These are phyloP conservation scores for Saccostrea cuccullata DNA, from an alignment of 1,140 invertebrate species.

Conservation along the genomic window DNA sequence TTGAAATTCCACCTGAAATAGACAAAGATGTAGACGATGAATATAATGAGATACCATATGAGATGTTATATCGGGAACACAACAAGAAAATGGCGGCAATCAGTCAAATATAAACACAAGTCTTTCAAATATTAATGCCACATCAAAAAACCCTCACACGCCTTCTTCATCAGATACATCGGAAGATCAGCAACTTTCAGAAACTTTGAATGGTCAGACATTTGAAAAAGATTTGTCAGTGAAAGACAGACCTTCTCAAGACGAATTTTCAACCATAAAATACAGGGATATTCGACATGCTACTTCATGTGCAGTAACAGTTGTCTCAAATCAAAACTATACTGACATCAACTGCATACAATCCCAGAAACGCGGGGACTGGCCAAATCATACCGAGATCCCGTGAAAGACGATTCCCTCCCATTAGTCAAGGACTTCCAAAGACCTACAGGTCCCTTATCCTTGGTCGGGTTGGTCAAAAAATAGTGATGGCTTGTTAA, in stretches of 20 bases:
- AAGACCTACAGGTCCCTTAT: background rate
- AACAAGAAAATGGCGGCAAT: background rate
- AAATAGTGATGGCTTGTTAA: background rate
- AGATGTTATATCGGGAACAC: background rate
- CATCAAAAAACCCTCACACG: background rate
- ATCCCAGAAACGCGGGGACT: no score
- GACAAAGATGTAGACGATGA: background rate
- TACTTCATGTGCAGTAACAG: no score
- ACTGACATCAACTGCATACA: no score
- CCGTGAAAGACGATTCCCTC: background rate
- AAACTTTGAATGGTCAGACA: no score
- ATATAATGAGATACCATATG: background rate
- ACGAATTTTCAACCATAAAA: background rate
- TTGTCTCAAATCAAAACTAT: no score
- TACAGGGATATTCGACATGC: background rate
- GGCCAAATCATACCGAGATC: no score
- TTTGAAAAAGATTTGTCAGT: no score
- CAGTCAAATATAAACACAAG: background rate
- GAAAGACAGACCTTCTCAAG: background rate
- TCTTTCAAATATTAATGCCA: background rate
- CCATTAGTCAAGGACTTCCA: background rate
- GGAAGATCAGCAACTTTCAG: no score
- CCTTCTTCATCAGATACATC: background rate
- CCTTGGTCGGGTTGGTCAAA: background rate
- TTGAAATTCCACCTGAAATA: background rate